Percentiles rank a stretch among this genome's conserved stretches.
phyloP scores from a whole-genome alignment of 2,888 invertebrate genomes.

The Sepioteuthis lessoniana region DNA sequence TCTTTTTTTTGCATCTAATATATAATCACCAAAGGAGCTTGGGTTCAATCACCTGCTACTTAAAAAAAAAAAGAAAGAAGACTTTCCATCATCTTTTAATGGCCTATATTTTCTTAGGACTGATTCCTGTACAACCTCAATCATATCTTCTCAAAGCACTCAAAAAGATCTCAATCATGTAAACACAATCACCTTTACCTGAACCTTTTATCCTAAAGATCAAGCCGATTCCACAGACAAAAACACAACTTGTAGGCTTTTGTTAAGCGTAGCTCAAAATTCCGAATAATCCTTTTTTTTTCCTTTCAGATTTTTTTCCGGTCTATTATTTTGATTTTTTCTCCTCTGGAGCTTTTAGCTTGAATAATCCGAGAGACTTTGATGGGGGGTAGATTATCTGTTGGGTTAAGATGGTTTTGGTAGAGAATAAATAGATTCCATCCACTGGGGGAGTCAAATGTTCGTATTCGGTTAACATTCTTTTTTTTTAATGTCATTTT shows the following conservation, averaged over 20 bases:
- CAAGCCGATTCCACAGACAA: conserved; percentile 20
- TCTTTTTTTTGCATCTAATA: background rate
- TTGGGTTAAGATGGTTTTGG: background rate
- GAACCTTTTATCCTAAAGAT: background rate
- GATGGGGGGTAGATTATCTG: background rate
- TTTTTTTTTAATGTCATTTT: too few relatives aligned
- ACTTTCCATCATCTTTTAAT: background rate
- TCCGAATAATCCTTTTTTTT: background rate
- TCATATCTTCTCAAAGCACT: background rate
- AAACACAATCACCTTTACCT: background rate
- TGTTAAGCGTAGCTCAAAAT: conserved; percentile 11
- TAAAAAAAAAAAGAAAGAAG: background rate
- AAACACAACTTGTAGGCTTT: background rate
- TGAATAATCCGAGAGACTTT: background rate
- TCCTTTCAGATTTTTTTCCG: background rate
- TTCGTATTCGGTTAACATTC: background rate
- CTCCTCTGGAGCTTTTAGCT: background rate
- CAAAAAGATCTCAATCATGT: background rate
- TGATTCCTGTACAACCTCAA: background rate
- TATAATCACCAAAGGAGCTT: background rate
- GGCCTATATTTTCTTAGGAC: background rate
- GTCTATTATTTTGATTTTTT: background rate
- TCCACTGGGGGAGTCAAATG: background rate
- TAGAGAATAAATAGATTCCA: background rate
- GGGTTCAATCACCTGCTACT: background rate